phyloP scores from a whole-genome alignment of 2,888 invertebrate genomes.

The Gastracanthus pulcherrimus region DNA sequence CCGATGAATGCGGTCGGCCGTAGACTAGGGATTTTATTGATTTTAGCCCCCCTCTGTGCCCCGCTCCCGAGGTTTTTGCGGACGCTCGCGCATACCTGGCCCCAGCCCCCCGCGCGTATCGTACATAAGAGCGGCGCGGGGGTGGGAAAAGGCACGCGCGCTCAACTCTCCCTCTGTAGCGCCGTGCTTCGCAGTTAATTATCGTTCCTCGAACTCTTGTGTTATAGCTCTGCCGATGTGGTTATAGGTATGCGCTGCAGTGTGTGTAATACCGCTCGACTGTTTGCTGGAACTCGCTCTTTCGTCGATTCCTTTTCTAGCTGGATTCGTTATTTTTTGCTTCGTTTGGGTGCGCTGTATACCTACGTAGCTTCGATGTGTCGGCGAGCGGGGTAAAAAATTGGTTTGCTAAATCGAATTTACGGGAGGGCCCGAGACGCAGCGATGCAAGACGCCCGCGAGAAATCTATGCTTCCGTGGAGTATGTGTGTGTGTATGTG shows the following conservation, averaged over 20 bases:
- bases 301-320: conserved; percentile 24
- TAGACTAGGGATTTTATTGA: conserved; percentile 76
- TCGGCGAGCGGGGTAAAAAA: conserved; percentile 40
- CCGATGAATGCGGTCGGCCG: conserved; percentile 74
- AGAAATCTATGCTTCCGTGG: not conserved
- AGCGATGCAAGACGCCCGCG: not conserved
- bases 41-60: conserved; percentile 63
- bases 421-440: not conserved
- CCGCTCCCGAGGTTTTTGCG: conserved; percentile 8
- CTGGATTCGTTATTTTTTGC: not conserved
- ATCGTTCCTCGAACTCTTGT: conserved; percentile 38
- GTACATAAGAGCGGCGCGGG: not conserved
- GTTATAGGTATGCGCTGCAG: not conserved
- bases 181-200: conserved; percentile 46
- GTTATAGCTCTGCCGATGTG: not conserved
- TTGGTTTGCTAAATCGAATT: conserved; percentile 44
- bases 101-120: not conserved
- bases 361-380: too few species aligned
- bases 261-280: not conserved
- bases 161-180: not conserved
- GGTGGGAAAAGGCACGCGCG: conserved; percentile 27
- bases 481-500: too few species aligned
- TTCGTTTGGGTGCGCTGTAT: not conserved
- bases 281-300: not conserved
- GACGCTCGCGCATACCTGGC: not conserved